Evolutionary conservation across 2,797 vertebrate species (phyloP).

Genomic region (Chloroceryle inda): DNA sequence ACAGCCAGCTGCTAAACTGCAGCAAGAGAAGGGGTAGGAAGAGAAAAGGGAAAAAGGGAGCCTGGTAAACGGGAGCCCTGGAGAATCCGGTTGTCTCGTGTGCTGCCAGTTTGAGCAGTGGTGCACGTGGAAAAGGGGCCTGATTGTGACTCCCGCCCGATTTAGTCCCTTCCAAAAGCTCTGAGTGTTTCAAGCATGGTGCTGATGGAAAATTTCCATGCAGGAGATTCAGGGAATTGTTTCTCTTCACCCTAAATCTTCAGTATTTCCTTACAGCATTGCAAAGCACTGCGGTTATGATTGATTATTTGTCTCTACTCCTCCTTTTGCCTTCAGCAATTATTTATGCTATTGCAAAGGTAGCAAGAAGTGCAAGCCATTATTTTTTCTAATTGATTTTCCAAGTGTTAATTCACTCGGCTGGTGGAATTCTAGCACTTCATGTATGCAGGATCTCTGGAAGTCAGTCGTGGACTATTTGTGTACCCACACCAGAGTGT

Average conservation of each 20-base stretch:
- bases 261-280: neutral
- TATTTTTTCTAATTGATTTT: neutral
- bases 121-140: neutral
- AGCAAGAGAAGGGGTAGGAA: neutral
- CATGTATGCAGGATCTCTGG: fast-evolving
- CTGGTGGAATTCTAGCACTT: neutral
- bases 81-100: neutral
- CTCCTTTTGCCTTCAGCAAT: neutral
- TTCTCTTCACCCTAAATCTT: neutral
- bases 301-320: neutral
- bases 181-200: neutral
- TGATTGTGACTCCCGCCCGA: neutral
- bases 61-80: neutral
- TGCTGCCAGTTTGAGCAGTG: neutral
- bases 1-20: neutral
- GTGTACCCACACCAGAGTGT: fast-evolving
- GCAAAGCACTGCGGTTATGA: neutral
- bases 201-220: neutral
- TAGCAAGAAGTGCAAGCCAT: neutral
- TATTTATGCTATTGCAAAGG: neutral
- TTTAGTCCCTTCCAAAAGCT: neutral
- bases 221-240: neutral
- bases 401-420: neutral
- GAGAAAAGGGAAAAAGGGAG: neutral
- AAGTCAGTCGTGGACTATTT: neutral